Evolutionary conservation across 2,113 vertebrate genomes (phyloP).

Genomic region (Dicentrarchus labrax): DNA sequence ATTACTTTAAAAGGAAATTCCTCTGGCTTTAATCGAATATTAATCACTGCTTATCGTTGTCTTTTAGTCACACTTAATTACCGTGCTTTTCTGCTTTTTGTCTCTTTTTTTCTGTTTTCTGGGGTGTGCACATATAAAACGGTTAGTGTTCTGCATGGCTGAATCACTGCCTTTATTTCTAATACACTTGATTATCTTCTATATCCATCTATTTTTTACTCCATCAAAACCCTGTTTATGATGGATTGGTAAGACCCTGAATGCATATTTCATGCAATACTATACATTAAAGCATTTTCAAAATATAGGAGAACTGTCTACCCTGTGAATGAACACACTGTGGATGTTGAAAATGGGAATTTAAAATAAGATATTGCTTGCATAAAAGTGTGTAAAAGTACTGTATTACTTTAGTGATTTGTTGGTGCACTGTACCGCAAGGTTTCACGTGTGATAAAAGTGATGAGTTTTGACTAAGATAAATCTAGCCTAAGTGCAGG

Average conservation of each 20-base stretch:
- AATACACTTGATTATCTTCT: conserved; percentile 55
- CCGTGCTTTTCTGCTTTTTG: conserved; percentile 71
- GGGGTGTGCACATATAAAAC: conserved; percentile 48
- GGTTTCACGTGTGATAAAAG: conserved; percentile 24
- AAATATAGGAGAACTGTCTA: conserved; percentile 11
- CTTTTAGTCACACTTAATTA: conserved; percentile 86
- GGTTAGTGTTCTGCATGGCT: conserved; percentile 60
- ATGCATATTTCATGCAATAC: conserved; percentile 17
- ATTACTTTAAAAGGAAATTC: conserved; percentile 86
- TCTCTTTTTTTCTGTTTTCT: conserved; percentile 42
- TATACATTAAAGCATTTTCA: conserved; percentile 43
- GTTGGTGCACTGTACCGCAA: conserved; percentile 13
- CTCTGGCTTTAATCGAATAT: conserved; percentile 87
- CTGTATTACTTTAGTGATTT: conserved; percentile 25
- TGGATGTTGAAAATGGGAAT: conserved; percentile 2
- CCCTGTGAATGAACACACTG: conserved; percentile 19
- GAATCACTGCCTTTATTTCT: conserved; percentile 68
- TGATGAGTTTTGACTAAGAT: conserved; percentile 31
- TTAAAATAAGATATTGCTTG: conserved; percentile 13
- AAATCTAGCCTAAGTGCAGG: conserved; percentile 16
- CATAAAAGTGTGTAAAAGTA: conserved; percentile 9
- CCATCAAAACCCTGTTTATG: conserved; percentile 23
- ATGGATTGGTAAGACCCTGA: conserved; percentile 34
- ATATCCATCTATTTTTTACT: conserved; percentile 36
- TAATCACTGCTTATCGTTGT: conserved; percentile 86